These are phyloP conservation scores for Philypnodon macrostomus DNA, from an alignment of 2,797 vertebrate species.

Conservation along the genomic window DNA sequence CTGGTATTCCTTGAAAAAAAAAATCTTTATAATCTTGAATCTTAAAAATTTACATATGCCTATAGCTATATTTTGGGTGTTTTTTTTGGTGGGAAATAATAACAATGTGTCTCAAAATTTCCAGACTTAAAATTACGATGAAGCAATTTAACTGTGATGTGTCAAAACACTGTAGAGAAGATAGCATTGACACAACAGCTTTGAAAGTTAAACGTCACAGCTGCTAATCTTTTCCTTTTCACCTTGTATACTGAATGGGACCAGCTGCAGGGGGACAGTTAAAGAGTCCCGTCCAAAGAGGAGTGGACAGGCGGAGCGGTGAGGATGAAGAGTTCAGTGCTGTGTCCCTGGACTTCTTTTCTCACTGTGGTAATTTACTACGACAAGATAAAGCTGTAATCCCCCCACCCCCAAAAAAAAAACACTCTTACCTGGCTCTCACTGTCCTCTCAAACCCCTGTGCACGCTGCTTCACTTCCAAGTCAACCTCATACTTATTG, in stretches of 20 bases:
- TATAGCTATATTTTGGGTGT: too few species aligned
- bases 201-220: too few species aligned
- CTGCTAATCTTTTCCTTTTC: conserved; percentile 36
- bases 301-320: conserved; percentile 65
- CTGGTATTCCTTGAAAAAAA: too few species aligned
- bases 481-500: conserved; percentile 48
- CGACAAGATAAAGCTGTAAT: conserved; percentile 99
- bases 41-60: too few species aligned
- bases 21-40: too few species aligned
- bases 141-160: too few species aligned
- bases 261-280: conserved; percentile 39
- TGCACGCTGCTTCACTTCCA: conserved; percentile 55
- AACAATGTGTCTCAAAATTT: too few species aligned
- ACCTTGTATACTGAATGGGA: conserved; percentile 18
- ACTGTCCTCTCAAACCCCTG: conserved; percentile 12
- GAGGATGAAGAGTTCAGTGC: conserved; percentile 92
- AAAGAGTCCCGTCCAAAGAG: conserved; percentile 37
- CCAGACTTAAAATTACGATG: too few species aligned
- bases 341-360: conserved; percentile 75
- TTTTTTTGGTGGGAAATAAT: too few species aligned
- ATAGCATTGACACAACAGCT: too few species aligned
- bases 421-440: not conserved
- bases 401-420: conserved; percentile 56
- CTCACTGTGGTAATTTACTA: conserved; percentile 89
- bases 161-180: too few species aligned